Percentiles rank a stretch among this genome's conserved stretches.
phyloP scores from a whole-genome alignment of 2,888 invertebrate species.

The Philonicus albiceps region DNA sequence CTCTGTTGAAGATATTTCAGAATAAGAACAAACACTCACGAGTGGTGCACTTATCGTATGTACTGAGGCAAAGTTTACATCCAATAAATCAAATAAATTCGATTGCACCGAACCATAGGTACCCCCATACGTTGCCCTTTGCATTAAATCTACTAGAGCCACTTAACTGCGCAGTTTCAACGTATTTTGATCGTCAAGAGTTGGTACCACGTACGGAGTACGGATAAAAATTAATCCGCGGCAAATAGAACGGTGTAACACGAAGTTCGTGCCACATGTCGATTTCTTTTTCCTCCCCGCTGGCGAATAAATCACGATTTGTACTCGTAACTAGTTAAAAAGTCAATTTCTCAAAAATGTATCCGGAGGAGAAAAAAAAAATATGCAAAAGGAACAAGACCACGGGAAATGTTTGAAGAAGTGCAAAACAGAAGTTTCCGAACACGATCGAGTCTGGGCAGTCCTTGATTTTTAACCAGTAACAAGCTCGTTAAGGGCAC shows the following conservation, averaged over 20 bases:
- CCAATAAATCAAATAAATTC: conserved; percentile 27
- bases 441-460: not conserved
- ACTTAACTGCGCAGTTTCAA: conserved; percentile 27
- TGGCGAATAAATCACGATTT: conserved; percentile 46
- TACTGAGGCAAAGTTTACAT: conserved; percentile 9
- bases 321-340: conserved; percentile 42
- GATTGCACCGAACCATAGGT: not conserved
- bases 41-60: not conserved
- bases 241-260: conserved; percentile 47
- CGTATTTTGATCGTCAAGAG: conserved; percentile 24
- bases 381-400: not conserved
- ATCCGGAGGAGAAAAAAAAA: conserved; percentile 8
- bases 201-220: conserved; percentile 32
- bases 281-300: conserved; percentile 39
- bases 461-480: not conserved
- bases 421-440: conserved; percentile 26
- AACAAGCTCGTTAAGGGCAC: conserved; percentile 11
- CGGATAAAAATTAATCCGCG: conserved; percentile 48
- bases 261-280: conserved; percentile 48
- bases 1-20: not conserved
- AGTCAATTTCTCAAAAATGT: conserved; percentile 43
- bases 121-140: conserved; percentile 6
- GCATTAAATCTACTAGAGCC: conserved; percentile 10
- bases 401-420: conserved; percentile 4
- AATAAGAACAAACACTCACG: not conserved